Evolutionary conservation across 2,888 invertebrate genomes (phyloP), one percentile per base, ranked within the genome.

Genomic region (Polietes domitor): DNA sequence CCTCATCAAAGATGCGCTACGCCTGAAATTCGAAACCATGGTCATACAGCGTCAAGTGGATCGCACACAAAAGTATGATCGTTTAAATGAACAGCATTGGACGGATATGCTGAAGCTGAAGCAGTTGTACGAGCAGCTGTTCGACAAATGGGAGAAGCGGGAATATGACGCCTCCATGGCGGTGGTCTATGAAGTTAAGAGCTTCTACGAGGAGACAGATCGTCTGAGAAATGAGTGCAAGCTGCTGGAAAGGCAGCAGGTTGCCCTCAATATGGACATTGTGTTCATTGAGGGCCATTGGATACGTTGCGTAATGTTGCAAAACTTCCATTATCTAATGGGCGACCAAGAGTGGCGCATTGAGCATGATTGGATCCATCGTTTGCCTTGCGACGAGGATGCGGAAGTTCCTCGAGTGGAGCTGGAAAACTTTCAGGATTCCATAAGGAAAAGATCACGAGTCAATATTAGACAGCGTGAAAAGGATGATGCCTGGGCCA

Each of bases 321-420:
- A 92, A 86, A 92, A 92, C 78, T 92, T 92, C 50, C 92, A 92
- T 17, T 92, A 92, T 77, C 82, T 92, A 12, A 80, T 92, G n/a
- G 91, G 90, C 0, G 91, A 91, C 26, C 87, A 89, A 58, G 91
- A 89, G 26, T 92, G 92, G 92, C 90, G 92, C 0, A 79, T 87
- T 2, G 87, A 90, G 65, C 26, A 92, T 63, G 92, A 92, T 79
- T 92, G 92, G 92, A 92, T 92, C 19, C 92, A 92, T 82, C 82
- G 87, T 53, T 21, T 72, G 12, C 73, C 68, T 3, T 7, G 78
- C 21, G 75, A 86, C 0, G 78, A 58, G 17, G 24, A 74, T 10
- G 81, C 71, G 21, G 85, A 73, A 4, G 86, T 86, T 9, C 71
- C 81, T 0, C 86, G 87, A 3, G 85, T 88, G n/a, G 88, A 88